phyloP scores from a whole-genome alignment of 2,113 vertebrate genomes.

The Oreochromis niloticus region DNA sequence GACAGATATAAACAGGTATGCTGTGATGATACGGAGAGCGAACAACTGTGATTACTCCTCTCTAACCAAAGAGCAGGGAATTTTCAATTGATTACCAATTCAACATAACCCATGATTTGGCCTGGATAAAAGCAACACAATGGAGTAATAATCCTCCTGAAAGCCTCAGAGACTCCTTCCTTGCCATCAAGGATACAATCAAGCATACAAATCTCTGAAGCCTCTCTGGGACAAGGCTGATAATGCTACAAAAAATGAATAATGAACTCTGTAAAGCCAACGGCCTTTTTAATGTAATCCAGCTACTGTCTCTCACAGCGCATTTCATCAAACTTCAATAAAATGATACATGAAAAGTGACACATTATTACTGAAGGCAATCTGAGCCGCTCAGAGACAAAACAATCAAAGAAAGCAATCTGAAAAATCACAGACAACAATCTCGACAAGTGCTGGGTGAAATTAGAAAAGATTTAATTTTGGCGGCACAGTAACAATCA shows the following conservation, averaged over 20 bases:
- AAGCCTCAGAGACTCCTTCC: conserved; percentile 29
- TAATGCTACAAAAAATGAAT: conserved; percentile 29
- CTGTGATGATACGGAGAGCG: not conserved
- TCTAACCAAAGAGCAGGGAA: conserved; percentile 1
- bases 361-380: conserved; percentile 64
- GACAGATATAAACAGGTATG: not conserved
- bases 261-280: conserved; percentile 44
- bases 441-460: conserved; percentile 52
- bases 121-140: conserved; percentile 31
- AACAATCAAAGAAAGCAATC: conserved; percentile 70
- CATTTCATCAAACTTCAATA: conserved; percentile 63
- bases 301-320: conserved; percentile 44
- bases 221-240: conserved; percentile 29
- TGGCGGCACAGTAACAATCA: conserved; percentile 38
- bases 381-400: conserved; percentile 40
- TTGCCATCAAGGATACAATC: conserved; percentile 51
- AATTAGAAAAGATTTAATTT: conserved; percentile 69
- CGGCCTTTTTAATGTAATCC: conserved; percentile 58
- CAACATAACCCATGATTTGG: conserved; percentile 22
- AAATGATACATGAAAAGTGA: conserved; percentile 64
- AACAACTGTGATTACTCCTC: conserved; percentile 29
- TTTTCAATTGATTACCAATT: conserved; percentile 54
- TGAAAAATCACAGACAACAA: conserved; percentile 56
- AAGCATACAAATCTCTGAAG: conserved; percentile 33
- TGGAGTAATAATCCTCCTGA: conserved; percentile 32